These are phyloP conservation scores for Blomia tropicalis DNA, from an alignment of 2,888 invertebrate species.

Conservation along the genomic window DNA sequence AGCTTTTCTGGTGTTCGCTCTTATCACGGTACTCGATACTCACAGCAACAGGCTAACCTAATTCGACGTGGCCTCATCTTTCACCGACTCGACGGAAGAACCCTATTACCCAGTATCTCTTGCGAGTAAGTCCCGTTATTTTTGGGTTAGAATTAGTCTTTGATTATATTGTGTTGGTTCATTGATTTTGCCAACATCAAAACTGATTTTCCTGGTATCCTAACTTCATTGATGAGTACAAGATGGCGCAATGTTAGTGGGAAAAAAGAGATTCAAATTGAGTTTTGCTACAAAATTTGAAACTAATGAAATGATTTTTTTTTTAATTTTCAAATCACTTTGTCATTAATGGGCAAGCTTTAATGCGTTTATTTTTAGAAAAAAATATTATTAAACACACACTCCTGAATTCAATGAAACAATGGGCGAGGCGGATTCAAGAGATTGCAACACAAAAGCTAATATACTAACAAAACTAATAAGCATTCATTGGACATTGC, in stretches of 20 bases:
- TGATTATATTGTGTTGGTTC: no score
- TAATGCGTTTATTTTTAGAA: no score
- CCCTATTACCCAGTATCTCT: constrained; percentile 15
- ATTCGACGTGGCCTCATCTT: not conserved
- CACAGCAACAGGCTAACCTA: not conserved
- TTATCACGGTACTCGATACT: not conserved
- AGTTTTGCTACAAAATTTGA: not conserved
- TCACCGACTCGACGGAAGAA: constrained; percentile 16
- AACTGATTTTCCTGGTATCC: not conserved
- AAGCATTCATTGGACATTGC: no score
- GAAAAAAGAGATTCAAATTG: no score
- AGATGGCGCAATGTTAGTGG: no score
- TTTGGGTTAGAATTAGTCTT: not conserved
- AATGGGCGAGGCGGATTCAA: no score
- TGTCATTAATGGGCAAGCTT: no score
- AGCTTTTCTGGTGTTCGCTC: constrained; percentile 6
- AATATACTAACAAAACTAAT: no score
- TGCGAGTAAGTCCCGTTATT: constrained; percentile 21
- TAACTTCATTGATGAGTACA: not conserved
- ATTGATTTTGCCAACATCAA: no score
- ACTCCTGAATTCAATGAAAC: no score
- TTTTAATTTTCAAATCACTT: not conserved
- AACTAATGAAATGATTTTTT: not conserved
- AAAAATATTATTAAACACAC: no score
- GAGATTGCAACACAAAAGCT: no score